Percentiles rank a stretch among this genome's conserved stretches.
Conservation (phyloP, 2,113 vertebrate species). For the Rhegmatorhina hoffmannsi region DNA sequence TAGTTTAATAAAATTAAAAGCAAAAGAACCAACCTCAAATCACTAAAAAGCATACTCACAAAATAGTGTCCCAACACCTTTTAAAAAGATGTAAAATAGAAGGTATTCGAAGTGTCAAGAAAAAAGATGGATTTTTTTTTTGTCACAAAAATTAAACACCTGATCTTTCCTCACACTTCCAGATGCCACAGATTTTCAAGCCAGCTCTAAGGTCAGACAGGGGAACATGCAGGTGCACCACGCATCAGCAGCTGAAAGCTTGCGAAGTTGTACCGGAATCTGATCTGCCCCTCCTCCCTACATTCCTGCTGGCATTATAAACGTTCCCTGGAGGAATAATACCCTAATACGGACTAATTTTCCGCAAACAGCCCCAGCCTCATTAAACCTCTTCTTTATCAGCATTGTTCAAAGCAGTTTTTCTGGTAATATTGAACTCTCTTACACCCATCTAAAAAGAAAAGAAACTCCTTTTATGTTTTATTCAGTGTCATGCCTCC, state of each 20-base stretch:
- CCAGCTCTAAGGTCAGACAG: conserved; percentile 66
- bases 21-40: background rate
- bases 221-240: conserved; percentile 78
- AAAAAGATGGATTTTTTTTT: background rate
- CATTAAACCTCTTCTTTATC: conserved; percentile 56
- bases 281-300: conserved; percentile 43
- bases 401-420: conserved; percentile 64
- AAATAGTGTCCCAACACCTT: background rate
- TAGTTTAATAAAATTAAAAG: background rate
- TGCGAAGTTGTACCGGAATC: conserved; percentile 59
- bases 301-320: conserved; percentile 80
- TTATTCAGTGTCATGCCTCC: conserved; percentile 27
- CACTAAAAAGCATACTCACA: background rate
- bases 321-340: conserved; percentile 69
- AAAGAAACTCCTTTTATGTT: conserved; percentile 39
- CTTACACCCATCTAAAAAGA: background rate
- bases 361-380: conserved; percentile 58
- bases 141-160: conserved; percentile 53
- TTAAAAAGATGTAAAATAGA: background rate
- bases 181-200: conserved; percentile 73
- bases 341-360: conserved; percentile 72
- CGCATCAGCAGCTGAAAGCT: conserved; percentile 56
- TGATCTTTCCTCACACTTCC: conserved; percentile 55
- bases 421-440: conserved; percentile 39
- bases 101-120: background rate